Percentiles rank a stretch among this genome's conserved stretches.
These are phyloP conservation scores for Clarias batrachus DNA, from an alignment of 2,113 vertebrate genomes.

Conservation along the genomic window DNA sequence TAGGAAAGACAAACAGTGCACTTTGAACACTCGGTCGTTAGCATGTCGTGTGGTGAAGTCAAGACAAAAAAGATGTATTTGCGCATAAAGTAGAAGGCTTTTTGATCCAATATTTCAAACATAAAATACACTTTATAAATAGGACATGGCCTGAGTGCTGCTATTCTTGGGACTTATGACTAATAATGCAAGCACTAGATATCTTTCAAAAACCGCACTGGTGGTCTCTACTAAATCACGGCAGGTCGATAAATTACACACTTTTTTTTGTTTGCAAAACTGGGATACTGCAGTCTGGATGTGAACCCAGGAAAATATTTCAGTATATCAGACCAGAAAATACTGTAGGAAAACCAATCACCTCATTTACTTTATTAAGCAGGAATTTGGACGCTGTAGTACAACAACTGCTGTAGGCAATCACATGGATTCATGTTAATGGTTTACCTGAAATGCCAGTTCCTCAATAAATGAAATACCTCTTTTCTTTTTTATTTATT, in stretches of 20 bases:
- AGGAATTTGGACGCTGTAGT: neutral
- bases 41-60: neutral
- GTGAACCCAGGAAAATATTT: neutral
- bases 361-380: neutral
- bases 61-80: neutral
- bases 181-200: neutral
- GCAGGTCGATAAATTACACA: constrained; percentile 3
- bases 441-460: neutral
- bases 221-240: neutral
- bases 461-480: neutral
- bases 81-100: neutral
- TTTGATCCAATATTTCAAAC: neutral
- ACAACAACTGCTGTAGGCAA: neutral
- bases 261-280: neutral
- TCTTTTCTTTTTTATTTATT: neutral
- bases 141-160: neutral
- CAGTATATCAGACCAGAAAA: neutral
- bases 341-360: neutral
- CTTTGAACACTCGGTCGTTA: constrained; percentile 35
- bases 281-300: neutral
- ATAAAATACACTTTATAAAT: neutral
- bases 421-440: neutral
- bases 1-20: constrained; percentile 48
- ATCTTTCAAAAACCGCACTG: constrained; percentile 1
- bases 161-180: neutral